Evolutionary conservation across 2,113 vertebrate species (phyloP).

Genomic region (Pelmatolapia mariae): DNA sequence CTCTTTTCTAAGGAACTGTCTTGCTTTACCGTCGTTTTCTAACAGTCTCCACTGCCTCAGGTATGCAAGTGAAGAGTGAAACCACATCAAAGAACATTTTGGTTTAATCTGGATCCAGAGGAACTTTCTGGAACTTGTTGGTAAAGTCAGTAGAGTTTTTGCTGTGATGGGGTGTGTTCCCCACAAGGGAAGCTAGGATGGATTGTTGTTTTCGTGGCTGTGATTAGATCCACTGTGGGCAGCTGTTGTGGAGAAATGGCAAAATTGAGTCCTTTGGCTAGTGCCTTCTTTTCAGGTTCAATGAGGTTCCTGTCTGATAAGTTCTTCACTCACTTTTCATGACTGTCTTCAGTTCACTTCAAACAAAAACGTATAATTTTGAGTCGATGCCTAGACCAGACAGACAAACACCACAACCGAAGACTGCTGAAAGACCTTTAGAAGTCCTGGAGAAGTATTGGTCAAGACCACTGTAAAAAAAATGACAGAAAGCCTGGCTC

Average conservation of each 20-base stretch:
- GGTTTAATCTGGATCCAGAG: too few relatives aligned
- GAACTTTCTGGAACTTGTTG: background rate
- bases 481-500: background rate
- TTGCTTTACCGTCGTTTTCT: rapidly evolving
- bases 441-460: background rate
- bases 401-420: background rate
- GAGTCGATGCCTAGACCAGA: rapidly evolving
- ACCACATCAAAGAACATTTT: too few relatives aligned
- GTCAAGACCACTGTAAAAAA: background rate
- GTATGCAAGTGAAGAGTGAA: too few relatives aligned
- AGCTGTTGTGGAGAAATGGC: background rate
- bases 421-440: background rate
- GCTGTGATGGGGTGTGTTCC: background rate
- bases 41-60: too few relatives aligned
- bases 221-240: background rate
- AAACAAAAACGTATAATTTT: background rate
- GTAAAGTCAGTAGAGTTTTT: rapidly evolving
- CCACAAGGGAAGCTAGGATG: background rate
- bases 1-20: background rate
- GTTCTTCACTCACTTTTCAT: background rate
- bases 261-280: background rate
- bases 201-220: background rate
- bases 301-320: background rate
- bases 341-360: background rate
- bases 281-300: background rate